phyloP scores from a whole-genome alignment of 2,888 invertebrate species.

The Torymus tubicola region DNA sequence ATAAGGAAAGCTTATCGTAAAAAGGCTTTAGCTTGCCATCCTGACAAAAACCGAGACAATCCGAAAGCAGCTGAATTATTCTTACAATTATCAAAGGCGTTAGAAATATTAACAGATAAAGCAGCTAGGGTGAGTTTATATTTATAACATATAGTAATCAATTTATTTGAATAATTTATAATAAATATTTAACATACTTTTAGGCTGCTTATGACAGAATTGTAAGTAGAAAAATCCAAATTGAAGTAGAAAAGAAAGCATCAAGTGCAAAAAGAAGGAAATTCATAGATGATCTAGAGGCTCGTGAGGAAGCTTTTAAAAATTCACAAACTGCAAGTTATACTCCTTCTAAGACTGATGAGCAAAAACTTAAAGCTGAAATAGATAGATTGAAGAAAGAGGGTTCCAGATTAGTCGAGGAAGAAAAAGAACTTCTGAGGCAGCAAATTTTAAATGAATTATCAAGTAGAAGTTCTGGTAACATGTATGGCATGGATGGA shows the following conservation, averaged over 20 bases:
- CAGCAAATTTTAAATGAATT: slow-evolving; percentile 83
- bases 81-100: slow-evolving; percentile 88
- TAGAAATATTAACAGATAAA: slow-evolving; percentile 90
- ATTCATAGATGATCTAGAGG: slow-evolving; percentile 93
- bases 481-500: slow-evolving; percentile 55
- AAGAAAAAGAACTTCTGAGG: slow-evolving; percentile 83
- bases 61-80: slow-evolving; percentile 93
- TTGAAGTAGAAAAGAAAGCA: slow-evolving; percentile 85
- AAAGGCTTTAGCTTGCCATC: slow-evolving; percentile 95
- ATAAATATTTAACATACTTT: slow-evolving; percentile 30
- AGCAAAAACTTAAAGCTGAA: slow-evolving; percentile 80
- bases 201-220: slow-evolving; percentile 92
- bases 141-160: slow-evolving; percentile 11
- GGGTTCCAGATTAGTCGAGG: slow-evolving; percentile 85
- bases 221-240: slow-evolving; percentile 88
- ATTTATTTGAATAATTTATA: not conserved
- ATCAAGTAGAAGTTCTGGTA: slow-evolving; percentile 32
- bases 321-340: slow-evolving; percentile 69
- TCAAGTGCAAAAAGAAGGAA: slow-evolving; percentile 92
- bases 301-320: slow-evolving; percentile 83
- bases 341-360: slow-evolving; percentile 74
- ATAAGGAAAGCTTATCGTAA: slow-evolving; percentile 96
- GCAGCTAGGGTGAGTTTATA: slow-evolving; percentile 81
- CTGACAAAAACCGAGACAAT: slow-evolving; percentile 97
- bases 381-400: slow-evolving; percentile 90